Base-by-base conservation (phyloP, 92 coral and sea anemone species). In the Bergia sp. region DNA sequence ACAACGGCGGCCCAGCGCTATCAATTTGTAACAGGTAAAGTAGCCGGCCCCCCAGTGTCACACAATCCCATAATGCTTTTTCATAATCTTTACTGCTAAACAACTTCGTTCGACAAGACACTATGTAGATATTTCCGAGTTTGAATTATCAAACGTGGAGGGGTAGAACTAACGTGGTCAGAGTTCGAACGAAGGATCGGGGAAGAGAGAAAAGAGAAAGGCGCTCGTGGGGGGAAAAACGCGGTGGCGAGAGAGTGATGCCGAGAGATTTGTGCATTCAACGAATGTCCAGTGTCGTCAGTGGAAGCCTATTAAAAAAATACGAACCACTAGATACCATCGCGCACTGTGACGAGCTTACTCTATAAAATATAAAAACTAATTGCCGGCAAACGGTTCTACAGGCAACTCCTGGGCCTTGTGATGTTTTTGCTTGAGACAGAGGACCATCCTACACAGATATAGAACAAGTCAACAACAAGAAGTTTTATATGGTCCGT, bases 141-240 rank as follows among this genome's bases (percentile, higher is more conserved):
- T 79, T 47, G 82, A 79, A 49, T 79, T n/a, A 47, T 47, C 23
- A 79, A 79, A 47, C 82, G 67, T 79, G 82, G 82, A 79, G 66
- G 82, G 82, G 82, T 44, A 79, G 82, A 79, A 79, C 49, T 1
- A 79, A 79, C 66, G 67, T 49, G 82, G 82, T 79, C 66, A 79
- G 82, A 79, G 82, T 79, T 79, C 41, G 82, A 79, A 79, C 66
- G 82, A 79, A 79, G 82, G 82, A 79, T 79, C 82, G 67, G 82
- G 82, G 82, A 73, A 50, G 67, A 86, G 80, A 86, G 47, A 73
- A 86, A 86, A 74, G 65, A 45, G 89, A 73, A 86, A 79, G 82
- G 67, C 82, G 82, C 42, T 79, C 82, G 67, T 79, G 82, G 82
- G 82, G 66, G 82, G 20, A 79, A 79, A 47, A 79, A 79, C 82